A percentile compares a stretch with the other conserved stretches of the same genome.
These are phyloP conservation scores for Scotopteryx bipunctaria DNA, from an alignment of 2,888 invertebrate species.

Conservation along the genomic window DNA sequence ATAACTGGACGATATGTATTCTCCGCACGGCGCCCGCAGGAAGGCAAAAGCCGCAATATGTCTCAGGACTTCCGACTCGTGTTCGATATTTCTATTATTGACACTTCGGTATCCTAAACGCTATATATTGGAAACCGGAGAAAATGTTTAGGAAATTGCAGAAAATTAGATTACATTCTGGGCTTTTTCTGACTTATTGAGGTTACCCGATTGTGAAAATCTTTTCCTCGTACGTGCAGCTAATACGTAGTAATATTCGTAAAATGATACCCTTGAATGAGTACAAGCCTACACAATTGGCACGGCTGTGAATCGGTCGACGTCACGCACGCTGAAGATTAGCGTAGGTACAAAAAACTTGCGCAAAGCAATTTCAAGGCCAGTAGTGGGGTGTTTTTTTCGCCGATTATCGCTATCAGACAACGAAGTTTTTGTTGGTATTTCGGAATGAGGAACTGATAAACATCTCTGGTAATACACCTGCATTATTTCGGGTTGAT, in stretches of 20 bases:
- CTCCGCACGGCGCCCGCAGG: conserved; percentile 59
- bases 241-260: conserved; percentile 22
- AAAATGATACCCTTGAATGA: conserved; percentile 29
- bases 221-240: conserved; percentile 24
- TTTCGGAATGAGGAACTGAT: conserved; percentile 37
- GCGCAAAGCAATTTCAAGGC: conserved; percentile 51
- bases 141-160: conserved; percentile 32
- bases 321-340: conserved; percentile 43
- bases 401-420: conserved; percentile 41
- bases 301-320: conserved; percentile 31
- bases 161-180: conserved; percentile 20
- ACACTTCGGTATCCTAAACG: conserved; percentile 48
- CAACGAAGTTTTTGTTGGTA: conserved; percentile 45
- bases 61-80: conserved; percentile 68
- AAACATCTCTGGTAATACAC: conserved; percentile 22
- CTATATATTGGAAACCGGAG: conserved; percentile 40
- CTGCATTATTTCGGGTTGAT: conserved; percentile 6
- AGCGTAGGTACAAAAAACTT: conserved; percentile 45
- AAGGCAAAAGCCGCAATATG: conserved; percentile 75
- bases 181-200: conserved; percentile 24
- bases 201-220: conserved; percentile 15
- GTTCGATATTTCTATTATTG: conserved; percentile 73
- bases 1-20: conserved; percentile 64
- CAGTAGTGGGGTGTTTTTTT: conserved; percentile 45
- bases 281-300: conserved; percentile 12